Evolutionary conservation across 1,140 invertebrate species (phyloP).

Genomic region (Pinna nobilis): DNA sequence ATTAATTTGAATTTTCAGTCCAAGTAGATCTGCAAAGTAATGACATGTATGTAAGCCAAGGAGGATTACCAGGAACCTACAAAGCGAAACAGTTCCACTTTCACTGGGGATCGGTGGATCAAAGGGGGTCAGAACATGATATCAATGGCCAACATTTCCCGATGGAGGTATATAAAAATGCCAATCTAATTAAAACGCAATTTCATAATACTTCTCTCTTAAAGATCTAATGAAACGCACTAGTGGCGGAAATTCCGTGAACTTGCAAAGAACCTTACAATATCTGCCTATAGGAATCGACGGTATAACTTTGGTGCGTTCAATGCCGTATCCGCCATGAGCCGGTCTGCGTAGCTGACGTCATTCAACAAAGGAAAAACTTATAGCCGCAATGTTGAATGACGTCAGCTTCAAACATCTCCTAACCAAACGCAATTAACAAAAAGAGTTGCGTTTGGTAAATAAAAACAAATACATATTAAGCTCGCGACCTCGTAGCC

Average conservation of each 20-base stretch:
- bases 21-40: slow-evolving; percentile 42
- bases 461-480: too few relatives aligned
- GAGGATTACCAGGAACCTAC: slow-evolving; percentile 52
- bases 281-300: background rate
- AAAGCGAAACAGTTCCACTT: slow-evolving; percentile 74
- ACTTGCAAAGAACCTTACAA: background rate
- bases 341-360: too few relatives aligned
- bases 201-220: background rate
- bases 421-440: too few relatives aligned
- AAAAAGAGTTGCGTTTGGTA: too few relatives aligned
- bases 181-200: too few relatives aligned
- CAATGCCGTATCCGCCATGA: background rate
- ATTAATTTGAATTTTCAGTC: slow-evolving; percentile 31
- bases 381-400: too few relatives aligned
- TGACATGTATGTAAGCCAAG: slow-evolving; percentile 32
- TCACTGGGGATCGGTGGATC: slow-evolving; percentile 73
- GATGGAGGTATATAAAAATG: slow-evolving; percentile 83
- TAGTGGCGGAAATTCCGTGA: background rate
- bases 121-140: slow-evolving; percentile 74
- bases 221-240: background rate
- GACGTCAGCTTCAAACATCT: too few relatives aligned
- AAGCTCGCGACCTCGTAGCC: too few relatives aligned
- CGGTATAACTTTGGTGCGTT: background rate
- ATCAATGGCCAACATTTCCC: slow-evolving; percentile 89
- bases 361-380: too few relatives aligned